phyloP scores from a whole-genome alignment of 2,888 invertebrate genomes.

The Mythimna impura region DNA sequence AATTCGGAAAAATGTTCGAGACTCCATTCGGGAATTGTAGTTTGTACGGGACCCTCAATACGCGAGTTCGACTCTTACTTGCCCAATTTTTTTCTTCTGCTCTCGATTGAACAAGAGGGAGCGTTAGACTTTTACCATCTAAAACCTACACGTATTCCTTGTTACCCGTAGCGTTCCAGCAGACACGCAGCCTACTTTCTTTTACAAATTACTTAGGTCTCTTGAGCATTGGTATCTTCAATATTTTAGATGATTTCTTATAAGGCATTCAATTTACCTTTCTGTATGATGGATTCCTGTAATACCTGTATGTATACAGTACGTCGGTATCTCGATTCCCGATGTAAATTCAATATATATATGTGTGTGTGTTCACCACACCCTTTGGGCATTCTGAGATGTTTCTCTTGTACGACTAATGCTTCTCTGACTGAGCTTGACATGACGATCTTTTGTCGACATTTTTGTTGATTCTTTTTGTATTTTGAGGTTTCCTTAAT shows the following conservation, averaged over 20 bases:
- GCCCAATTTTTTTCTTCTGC: too few relatives aligned
- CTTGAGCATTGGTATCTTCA: constrained; percentile 8
- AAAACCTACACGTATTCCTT: too few relatives aligned
- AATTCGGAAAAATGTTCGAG: too few relatives aligned
- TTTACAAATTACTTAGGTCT: constrained; percentile 1
- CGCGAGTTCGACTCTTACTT: too few relatives aligned
- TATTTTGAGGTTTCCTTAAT: constrained; percentile 35
- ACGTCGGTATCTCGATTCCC: constrained; percentile 52
- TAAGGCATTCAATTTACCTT: neutral
- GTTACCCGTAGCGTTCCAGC: too few relatives aligned
- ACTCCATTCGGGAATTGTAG: too few relatives aligned
- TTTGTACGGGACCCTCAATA: too few relatives aligned
- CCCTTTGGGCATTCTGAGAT: constrained; percentile 62
- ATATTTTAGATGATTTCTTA: neutral
- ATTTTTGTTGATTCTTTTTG: constrained; percentile 47
- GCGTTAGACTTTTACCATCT: too few relatives aligned
- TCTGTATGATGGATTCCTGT: neutral
- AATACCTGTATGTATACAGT: neutral
- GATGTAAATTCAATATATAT: constrained; percentile 66
- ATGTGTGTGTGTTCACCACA: constrained; percentile 33
- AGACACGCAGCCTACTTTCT: neutral
- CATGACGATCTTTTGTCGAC: constrained; percentile 23
- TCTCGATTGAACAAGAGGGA: too few relatives aligned
- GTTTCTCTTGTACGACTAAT: constrained; percentile 65
- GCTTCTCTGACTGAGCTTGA: constrained; percentile 66